These are phyloP conservation scores for Tetragnatha versicolor DNA, from an alignment of 1,140 invertebrate species.

Conservation along the genomic window DNA sequence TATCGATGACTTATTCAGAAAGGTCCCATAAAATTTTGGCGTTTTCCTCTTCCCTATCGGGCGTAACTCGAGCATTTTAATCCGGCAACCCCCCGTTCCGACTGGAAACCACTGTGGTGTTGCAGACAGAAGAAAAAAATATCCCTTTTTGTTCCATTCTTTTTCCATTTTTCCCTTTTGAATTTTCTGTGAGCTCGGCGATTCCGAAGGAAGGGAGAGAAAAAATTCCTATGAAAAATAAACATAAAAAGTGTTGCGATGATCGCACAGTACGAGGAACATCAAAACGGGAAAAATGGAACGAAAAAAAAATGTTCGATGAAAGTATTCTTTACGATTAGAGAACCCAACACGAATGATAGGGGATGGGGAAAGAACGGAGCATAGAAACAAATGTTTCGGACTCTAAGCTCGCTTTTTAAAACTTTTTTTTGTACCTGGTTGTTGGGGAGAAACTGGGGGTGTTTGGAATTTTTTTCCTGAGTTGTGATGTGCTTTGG, in stretches of 20 bases:
- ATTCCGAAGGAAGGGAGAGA: background rate
- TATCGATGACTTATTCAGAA: too few species aligned
- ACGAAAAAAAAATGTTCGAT: slow-evolving; percentile 6
- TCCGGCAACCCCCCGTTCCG: too few species aligned
- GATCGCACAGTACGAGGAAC: background rate
- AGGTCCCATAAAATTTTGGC: too few species aligned
- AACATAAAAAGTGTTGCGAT: slow-evolving; percentile 3
- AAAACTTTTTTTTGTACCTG: slow-evolving; percentile 20
- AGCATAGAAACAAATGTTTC: slow-evolving; percentile 17
- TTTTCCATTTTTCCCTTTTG: background rate
- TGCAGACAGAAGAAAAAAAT: too few species aligned
- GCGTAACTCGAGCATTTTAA: too few species aligned
- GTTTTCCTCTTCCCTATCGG: too few species aligned
- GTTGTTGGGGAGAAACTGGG: background rate
- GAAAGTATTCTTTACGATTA: slow-evolving; percentile 31
- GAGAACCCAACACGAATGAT: background rate
- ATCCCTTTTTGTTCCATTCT: background rate
- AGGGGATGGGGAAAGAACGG: background rate
- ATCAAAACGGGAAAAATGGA: slow-evolving; percentile 17
- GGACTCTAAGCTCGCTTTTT: slow-evolving; percentile 3
- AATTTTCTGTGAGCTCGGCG: slow-evolving; percentile 19
- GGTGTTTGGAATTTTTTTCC: too few species aligned
- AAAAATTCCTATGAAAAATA: background rate
- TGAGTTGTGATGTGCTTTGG: too few species aligned
- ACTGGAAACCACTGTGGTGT: slow-evolving; percentile 21